phyloP scores from a whole-genome alignment of 1,140 invertebrate genomes.

The Drosophila orena region DNA sequence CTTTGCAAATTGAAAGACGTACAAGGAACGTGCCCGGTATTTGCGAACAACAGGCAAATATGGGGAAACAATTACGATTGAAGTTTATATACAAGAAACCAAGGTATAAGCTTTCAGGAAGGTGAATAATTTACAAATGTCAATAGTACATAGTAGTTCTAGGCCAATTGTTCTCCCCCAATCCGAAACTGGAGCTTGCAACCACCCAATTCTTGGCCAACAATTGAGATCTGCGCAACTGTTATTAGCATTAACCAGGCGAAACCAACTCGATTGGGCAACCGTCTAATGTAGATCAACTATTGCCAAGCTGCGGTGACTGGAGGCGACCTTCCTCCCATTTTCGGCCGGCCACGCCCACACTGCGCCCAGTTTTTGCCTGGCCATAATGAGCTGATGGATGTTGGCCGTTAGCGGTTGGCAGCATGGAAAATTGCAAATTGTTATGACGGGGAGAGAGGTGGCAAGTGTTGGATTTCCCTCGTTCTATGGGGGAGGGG shows the following conservation, averaged over 20 bases:
- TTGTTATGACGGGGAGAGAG: slow-evolving; percentile 21
- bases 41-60: not conserved
- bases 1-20: slow-evolving; percentile 12
- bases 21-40: slow-evolving; percentile 3
- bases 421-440: slow-evolving; percentile 54
- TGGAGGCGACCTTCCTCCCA: slow-evolving; percentile 40
- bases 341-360: slow-evolving; percentile 25
- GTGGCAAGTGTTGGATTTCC: not conserved
- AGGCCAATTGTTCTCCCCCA: not conserved
- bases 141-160: too few relatives aligned
- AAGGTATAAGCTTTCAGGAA: too few relatives aligned
- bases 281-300: slow-evolving; percentile 34
- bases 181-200: not conserved
- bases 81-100: too few relatives aligned
- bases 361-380: slow-evolving; percentile 36
- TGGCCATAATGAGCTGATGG: slow-evolving; percentile 31
- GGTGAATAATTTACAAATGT: too few relatives aligned
- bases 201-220: slow-evolving; percentile 1
- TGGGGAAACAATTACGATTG: too few relatives aligned
- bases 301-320: slow-evolving; percentile 1
- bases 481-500: not conserved
- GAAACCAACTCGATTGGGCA: slow-evolving; percentile 23
- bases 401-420: slow-evolving; percentile 11
- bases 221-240: not conserved
- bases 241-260: slow-evolving; percentile 14